Evolutionary conservation across 2,888 invertebrate genomes (phyloP), one percentile per base, ranked within the genome.

Genomic region (Agriopis leucophaearia): DNA sequence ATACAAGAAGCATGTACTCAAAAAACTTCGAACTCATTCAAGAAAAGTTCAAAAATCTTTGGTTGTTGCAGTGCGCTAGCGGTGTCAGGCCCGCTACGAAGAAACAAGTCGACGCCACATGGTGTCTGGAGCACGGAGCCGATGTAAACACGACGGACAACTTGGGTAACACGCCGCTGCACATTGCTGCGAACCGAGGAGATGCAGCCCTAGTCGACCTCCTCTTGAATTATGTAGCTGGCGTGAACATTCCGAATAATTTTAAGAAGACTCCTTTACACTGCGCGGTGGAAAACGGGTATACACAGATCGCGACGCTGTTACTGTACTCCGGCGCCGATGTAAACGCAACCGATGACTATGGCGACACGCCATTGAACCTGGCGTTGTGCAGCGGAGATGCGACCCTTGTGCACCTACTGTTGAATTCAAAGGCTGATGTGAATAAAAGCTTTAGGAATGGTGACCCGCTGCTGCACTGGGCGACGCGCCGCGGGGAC

Each of bases 121-220:
- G 51, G 35, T 51, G 51, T n/a, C 51, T 35, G 35, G n/a, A 51
- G n/a, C 35, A 18, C 5, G 51, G 51, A 13, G 35, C 36, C n/a
- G 51, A 51, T n/a, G 51, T 51, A 3, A 51, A 51, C 10, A 51
- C 51, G 4, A 51, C 2, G 9, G 8, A 51, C n/a, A 36, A 9
- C 5, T 35, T 8, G 5, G 36, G 36, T 12, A 35, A 51, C 8
- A 38, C 38, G 1, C 15, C 54, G 9, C 7, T 38, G 3, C 54
- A 40, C 12, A 8, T 54, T n/a, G 54, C 38, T 7, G 38, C 38
- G 6, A 10, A 12, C 3, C 12, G 54, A 6, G 40, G 38, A 15
- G 12, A 40, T 0, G 38, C 40, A 10, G 9, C 9, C 1, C 8
- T 54, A 1, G 54, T 54, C 0, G 40, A 54, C 8, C 15, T 12